Evolutionary conservation across 1,140 invertebrate genomes (phyloP), one percentile per base, ranked within the genome.

Genomic region (Brachystomella parvula): DNA sequence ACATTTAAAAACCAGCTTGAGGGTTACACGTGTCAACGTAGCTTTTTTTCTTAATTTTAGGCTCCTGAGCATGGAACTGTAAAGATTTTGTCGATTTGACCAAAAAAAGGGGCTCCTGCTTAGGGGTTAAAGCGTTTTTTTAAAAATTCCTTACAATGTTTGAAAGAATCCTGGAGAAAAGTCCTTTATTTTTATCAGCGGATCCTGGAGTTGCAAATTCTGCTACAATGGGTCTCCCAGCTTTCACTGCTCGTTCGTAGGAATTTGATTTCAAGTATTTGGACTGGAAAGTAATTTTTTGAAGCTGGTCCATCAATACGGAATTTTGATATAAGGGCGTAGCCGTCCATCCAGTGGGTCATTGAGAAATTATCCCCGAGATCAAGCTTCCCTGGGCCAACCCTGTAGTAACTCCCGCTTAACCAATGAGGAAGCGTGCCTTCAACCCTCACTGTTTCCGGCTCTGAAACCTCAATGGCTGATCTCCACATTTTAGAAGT

Each of bases 181-280:
- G 30, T n/a, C 53, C 58, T 64, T 32, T 60, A 21, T 35, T 32
- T 2, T 15, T 26, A n/a, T 68, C 61, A 29, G 24, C 33, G 0
- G 31, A 47, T 49, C 32, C 39, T 24, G 24, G 57, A 19, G 66
- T 68, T 24, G 53, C 66, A 31, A 64, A 68, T 64, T 68, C 66
- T n/a, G 61, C 39, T 28, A 68, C n/a, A 12, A n/a, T n/a, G 0
- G 61, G 61, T 53, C 44, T 47, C 28, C 44, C 35, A 1, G 15
- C 53, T 33, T 65, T 49, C 9, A 73, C 70, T n/a, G 78, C 78
- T 71, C 78, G 78, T 49, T 74, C 75, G 69, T 77, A 80, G 2
- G 79, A 75, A 53, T 79, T 75, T 0, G 78, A 78, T 32, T 76
- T 61, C n/a, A 81, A 59, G 69, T 75, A 79, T 24, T 74, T 74